These are phyloP conservation scores for Linyphia triangularis DNA, from an alignment of 2,888 invertebrate genomes.

Conservation along the genomic window DNA sequence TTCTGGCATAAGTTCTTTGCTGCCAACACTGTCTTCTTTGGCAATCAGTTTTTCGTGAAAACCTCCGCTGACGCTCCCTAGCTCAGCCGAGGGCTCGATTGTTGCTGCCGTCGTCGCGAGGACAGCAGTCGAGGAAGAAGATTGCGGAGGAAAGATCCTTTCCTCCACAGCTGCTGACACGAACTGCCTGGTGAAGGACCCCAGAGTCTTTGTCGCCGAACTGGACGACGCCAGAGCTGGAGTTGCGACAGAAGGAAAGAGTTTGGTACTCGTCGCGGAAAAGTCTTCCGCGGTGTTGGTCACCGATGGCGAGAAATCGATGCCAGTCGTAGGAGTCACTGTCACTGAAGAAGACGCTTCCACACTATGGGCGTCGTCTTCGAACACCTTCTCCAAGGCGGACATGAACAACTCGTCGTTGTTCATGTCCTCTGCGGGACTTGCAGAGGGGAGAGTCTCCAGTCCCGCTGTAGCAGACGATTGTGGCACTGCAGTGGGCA, in stretches of 20 bases:
- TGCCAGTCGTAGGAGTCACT: background rate
- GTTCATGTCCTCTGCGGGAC: background rate
- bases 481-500: background rate
- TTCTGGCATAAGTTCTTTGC: too few relatives aligned
- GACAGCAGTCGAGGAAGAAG: background rate
- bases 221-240: background rate
- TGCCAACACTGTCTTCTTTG: background rate
- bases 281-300: background rate
- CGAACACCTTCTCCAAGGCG: slow-evolving; percentile 45
- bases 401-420: slow-evolving; percentile 26
- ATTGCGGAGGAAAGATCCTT: background rate
- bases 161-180: background rate
- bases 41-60: background rate
- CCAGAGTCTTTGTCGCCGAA: background rate
- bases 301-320: background rate
- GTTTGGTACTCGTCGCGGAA: background rate
- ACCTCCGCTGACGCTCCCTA: background rate
- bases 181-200: background rate
- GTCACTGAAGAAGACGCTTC: background rate
- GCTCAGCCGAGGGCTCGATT: background rate
- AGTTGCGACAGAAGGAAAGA: background rate
- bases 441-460: background rate
- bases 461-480: background rate
- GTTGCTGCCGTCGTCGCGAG: background rate
- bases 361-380: slow-evolving; percentile 34